These are phyloP conservation scores for Drepana arcuata DNA, from an alignment of 1,140 invertebrate genomes.

Conservation along the genomic window DNA sequence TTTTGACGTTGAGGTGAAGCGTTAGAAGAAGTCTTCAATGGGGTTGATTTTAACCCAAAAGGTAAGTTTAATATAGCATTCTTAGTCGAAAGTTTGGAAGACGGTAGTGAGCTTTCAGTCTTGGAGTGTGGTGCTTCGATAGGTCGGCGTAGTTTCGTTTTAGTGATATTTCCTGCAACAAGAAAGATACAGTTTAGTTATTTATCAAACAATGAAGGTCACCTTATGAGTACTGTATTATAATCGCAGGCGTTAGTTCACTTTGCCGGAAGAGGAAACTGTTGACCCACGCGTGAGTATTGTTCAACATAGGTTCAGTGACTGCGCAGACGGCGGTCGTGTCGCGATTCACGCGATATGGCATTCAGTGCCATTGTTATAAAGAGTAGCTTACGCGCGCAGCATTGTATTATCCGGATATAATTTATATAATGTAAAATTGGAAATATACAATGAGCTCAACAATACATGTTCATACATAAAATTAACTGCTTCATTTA, in stretches of 20 bases:
- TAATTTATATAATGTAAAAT: background rate
- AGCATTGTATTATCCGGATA: conserved; percentile 13
- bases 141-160: conserved; percentile 48
- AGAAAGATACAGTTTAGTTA: conserved; percentile 19
- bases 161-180: conserved; percentile 55
- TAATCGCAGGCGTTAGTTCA: background rate
- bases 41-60: conserved; percentile 41
- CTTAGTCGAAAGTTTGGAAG: conserved; percentile 61
- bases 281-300: conserved; percentile 36
- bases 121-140: conserved; percentile 47
- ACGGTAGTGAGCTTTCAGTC: conserved; percentile 55
- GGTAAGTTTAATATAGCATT: conserved; percentile 40
- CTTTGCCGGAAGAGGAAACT: conserved; percentile 36
- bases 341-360: conserved; percentile 36
- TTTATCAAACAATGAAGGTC: background rate
- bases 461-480: no score
- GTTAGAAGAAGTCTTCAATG: conserved; percentile 31
- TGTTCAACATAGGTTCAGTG: conserved; percentile 54
- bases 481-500: no score
- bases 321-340: conserved; percentile 35
- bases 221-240: no score
- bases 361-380: conserved; percentile 31
- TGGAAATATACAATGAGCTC: no score
- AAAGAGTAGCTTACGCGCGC: conserved; percentile 15
- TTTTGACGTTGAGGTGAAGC: conserved; percentile 31